Conservation (phyloP, 2,113 vertebrate species). For the Forbesichthys agassizii region DNA sequence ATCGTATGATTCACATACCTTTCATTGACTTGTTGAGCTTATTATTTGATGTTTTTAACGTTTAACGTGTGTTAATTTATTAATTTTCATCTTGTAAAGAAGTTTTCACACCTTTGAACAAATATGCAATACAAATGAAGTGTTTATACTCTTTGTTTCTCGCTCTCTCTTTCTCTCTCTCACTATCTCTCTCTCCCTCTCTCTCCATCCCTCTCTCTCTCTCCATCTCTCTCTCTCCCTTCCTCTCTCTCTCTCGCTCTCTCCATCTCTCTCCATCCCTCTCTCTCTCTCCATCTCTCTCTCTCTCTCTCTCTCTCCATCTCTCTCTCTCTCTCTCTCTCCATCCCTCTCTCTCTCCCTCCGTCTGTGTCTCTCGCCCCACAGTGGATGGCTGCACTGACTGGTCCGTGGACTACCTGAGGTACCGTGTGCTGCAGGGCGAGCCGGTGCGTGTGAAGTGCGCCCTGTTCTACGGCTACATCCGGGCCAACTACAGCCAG, state of each 20-base stretch:
- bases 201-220: neutral
- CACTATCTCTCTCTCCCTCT: neutral
- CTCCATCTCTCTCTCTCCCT: neutral
- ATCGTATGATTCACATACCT: too few relatives aligned
- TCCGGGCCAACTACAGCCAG: conserved; percentile 96
- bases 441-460: conserved; percentile 97
- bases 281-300: conserved; percentile 7
- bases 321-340: conserved; percentile 8
- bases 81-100: too few relatives aligned
- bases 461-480: conserved; percentile 98
- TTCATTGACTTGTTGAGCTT: too few relatives aligned
- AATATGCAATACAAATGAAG: neutral
- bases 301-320: neutral
- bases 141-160: neutral
- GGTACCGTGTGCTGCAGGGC: conserved; percentile 92
- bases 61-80: too few relatives aligned
- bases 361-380: conserved; percentile 52
- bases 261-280: conserved; percentile 19
- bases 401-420: conserved; percentile 97
- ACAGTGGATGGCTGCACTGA: conserved; percentile 96
- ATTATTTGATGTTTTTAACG: too few relatives aligned
- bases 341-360: conserved; percentile 17
- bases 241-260: conserved; percentile 18
- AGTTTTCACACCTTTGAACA: too few relatives aligned
- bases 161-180: neutral